Base-by-base conservation (phyloP, 2,888 invertebrate genomes). In the Pseudococcus longispinus region DNA sequence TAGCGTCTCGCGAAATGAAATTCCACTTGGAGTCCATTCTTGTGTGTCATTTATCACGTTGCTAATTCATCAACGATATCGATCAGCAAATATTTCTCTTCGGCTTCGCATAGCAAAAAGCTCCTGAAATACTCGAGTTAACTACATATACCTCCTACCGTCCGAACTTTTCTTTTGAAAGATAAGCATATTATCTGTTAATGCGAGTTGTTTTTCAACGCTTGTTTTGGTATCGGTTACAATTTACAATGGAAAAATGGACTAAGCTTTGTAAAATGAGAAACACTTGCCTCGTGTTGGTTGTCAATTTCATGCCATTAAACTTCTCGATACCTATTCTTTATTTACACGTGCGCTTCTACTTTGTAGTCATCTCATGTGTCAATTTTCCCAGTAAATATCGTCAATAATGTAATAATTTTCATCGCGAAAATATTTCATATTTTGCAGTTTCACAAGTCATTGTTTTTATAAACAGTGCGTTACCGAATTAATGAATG, bases 381-480 rank as follows among this genome's bases (percentile, higher is more conserved):
- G 26, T 70, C 70, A 70, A 13, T 70, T 70, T 70, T 70, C 70
- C 18, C 70, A 70, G 70, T 70, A 70, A 70, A 29, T 70, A 70
- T 70, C 29, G 70, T 18, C 29, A 32, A 70, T 70, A 70, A 29
- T 3, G 20, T 26, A 29, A 15, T 70, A 18, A 18, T 70, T 70
- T 70, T 29, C 70, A 29, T 70, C 15, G 70, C 5, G 70, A 70
- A 70, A 70, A 70, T 60, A 60, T 70, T 60, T 70, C 70, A 70
- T n/a, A 18, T 4, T 6, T 29, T 20, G 29, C 70, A 70, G 70
- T 70, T 70, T 70, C 13, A 4, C 29, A 5, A 29, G 70, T 29
- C 29, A 70, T 70, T 70, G 70, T 70, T 6, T 70, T 70, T 8
- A 70, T 29, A 3, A 18, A 18, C 37, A 37, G 4, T 4, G 13